Evolutionary conservation across 2,797 vertebrate genomes (phyloP), one percentile per base, ranked within the genome.

Genomic region (Mormyrops attenuatus): DNA sequence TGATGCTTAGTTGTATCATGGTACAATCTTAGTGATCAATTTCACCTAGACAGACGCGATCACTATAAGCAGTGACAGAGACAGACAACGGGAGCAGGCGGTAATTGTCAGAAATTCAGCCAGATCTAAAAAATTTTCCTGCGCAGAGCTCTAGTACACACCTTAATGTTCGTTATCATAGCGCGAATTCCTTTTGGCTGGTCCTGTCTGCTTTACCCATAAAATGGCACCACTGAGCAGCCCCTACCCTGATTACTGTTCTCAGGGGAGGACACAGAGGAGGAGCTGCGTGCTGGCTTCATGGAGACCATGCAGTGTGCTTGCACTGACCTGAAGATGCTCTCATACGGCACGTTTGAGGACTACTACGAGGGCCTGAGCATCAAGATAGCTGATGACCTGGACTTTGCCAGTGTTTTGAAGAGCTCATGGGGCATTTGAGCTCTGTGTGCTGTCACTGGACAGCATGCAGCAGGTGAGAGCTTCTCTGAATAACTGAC

Each of bases 331-430:
- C 89, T 92, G 34, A 92, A 6, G 63, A 94, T 95, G 93, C 93
- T 97, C n/a, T 95, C 93, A 0, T 97, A 95, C 66, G 91, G 94
- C 66, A 95, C 96, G 93, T 97, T 96, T 84, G 96, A 97, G 93
- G 95, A 95, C 93, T 96, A 95, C 91, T 96, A 96, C 89, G 96
- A 97, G 95, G 96, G 95, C 66, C 92, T 97, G 91, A 97, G 96
- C 91, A 87, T 94, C 80, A 94, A 88, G 88, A 93, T 96, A 5
- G 0, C 44, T 80, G 66, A 89, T 47, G 95, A 96, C 90, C 93
- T 95, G 91, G 95, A 95, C 91, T 97, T 96, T 93, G 91, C 93
- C 92, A 95, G 91, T 90, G 92, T 95, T 22, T 90, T 97, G 92
- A 89, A 93, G 89, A 95, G 92, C 90, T 93, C 93, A 0, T 97